A percentile compares a stretch with the other conserved stretches of the same genome.
These are phyloP conservation scores for Drosophila emarginata DNA, from an alignment of 2,888 invertebrate genomes.

Conservation along the genomic window DNA sequence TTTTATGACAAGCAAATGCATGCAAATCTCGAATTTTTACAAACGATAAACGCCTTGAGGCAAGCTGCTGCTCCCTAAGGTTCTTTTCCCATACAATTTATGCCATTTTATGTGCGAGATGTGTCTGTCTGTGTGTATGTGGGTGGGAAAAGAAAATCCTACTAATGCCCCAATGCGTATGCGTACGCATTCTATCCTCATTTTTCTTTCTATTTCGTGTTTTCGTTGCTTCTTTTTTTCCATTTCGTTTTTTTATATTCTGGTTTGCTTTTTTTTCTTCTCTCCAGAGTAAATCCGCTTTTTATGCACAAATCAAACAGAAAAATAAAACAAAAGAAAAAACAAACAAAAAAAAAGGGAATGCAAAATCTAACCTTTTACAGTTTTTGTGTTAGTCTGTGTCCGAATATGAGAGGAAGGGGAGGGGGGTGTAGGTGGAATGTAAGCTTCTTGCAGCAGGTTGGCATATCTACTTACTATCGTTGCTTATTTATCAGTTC, in stretches of 20 bases:
- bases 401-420: neutral
- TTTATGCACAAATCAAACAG: slow-evolving; percentile 52
- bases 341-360: neutral
- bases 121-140: slow-evolving; percentile 7
- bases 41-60: slow-evolving; percentile 73
- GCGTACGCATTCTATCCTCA: slow-evolving; percentile 58
- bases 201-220: slow-evolving; percentile 54
- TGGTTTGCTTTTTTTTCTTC: neutral
- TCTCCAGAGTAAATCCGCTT: slow-evolving; percentile 37
- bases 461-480: slow-evolving; percentile 2
- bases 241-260: neutral
- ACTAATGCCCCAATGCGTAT: slow-evolving; percentile 66
- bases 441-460: slow-evolving; percentile 25
- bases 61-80: slow-evolving; percentile 57
- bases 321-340: slow-evolving; percentile 29
- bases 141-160: slow-evolving; percentile 51
- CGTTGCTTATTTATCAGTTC: slow-evolving; percentile 1
- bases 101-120: slow-evolving; percentile 47
- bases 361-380: slow-evolving; percentile 5
- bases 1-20: slow-evolving; percentile 74
- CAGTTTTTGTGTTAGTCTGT: neutral
- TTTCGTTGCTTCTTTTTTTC: neutral
- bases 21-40: slow-evolving; percentile 75
- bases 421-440: slow-evolving; percentile 11
- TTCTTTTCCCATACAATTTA: slow-evolving; percentile 56